Conservation (phyloP, 1,140 invertebrate genomes). For the Cataglyphis hispanica region DNA sequence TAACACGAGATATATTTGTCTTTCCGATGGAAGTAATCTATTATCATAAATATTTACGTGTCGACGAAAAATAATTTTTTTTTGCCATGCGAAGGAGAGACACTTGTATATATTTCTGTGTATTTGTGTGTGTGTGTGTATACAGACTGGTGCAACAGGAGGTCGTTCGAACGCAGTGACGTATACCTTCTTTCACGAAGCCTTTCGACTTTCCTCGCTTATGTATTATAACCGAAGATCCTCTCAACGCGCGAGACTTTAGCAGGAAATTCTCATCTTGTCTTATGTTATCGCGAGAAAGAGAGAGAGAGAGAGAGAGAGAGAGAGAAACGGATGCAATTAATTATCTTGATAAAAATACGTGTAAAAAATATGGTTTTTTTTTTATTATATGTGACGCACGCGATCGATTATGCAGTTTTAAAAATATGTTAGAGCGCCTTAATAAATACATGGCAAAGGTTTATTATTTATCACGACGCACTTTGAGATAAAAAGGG, state of each 20-base stretch:
- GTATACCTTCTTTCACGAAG: conserved; percentile 1
- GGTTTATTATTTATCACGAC: background rate
- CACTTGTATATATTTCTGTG: no score
- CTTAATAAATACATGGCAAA: background rate
- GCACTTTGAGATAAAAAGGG: background rate
- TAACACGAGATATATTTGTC: background rate
- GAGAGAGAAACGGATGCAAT: background rate
- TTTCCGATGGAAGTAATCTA: background rate
- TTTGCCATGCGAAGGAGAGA: background rate
- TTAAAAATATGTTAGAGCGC: background rate
- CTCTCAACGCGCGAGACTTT: background rate
- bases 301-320: no score
- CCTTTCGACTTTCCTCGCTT: conserved; percentile 46
- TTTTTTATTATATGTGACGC: conserved; percentile 46
- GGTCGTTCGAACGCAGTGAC: conserved; percentile 39
- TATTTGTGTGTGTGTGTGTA: background rate
- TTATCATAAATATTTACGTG: background rate
- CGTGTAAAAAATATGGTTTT: conserved; percentile 33
- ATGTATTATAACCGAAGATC: background rate
- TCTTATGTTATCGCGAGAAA: background rate
- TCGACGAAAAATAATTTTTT: background rate
- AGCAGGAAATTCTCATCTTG: background rate
- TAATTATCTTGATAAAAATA: conserved; percentile 29
- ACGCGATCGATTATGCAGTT: conserved; percentile 14
- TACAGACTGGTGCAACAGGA: conserved; percentile 35